Evolutionary conservation across 2,113 vertebrate species (phyloP).

Genomic region (Macaca nemestrina): DNA sequence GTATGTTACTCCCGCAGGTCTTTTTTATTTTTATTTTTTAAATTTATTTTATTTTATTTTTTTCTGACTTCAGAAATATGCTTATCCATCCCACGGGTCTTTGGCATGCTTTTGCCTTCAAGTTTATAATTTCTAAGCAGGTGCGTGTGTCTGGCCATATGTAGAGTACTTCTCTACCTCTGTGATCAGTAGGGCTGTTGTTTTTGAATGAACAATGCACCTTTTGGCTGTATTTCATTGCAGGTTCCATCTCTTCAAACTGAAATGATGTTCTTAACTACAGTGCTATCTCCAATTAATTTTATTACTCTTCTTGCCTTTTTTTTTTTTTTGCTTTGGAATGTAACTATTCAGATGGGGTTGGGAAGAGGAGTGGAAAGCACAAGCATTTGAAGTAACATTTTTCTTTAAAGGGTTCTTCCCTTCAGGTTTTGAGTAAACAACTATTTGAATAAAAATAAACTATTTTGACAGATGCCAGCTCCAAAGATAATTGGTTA

Average conservation of each 20-base stretch:
- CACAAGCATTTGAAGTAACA: neutral
- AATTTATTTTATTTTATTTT: no score
- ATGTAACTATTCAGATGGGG: neutral
- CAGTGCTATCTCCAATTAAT: neutral
- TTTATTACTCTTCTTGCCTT: neutral
- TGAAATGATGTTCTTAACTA: neutral
- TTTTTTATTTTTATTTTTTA: neutral
- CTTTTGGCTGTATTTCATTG: neutral
- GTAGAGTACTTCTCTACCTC: neutral
- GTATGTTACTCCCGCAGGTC: neutral
- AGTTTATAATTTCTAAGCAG: neutral
- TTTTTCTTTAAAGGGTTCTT: neutral
- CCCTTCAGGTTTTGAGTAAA: neutral
- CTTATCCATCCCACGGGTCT: neutral
- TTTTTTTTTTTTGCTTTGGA: neutral
- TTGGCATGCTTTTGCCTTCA: neutral
- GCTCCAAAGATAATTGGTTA: neutral
- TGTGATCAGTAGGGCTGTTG: neutral
- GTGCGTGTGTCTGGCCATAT: neutral
- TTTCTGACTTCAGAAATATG: no score
- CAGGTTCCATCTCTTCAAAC: neutral
- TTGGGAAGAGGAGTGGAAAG: neutral
- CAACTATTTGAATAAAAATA: neutral
- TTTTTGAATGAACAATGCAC: neutral
- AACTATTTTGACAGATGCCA: neutral